phyloP scores from a whole-genome alignment of 2,797 vertebrate genomes.

The Gorsachius magnificus region DNA sequence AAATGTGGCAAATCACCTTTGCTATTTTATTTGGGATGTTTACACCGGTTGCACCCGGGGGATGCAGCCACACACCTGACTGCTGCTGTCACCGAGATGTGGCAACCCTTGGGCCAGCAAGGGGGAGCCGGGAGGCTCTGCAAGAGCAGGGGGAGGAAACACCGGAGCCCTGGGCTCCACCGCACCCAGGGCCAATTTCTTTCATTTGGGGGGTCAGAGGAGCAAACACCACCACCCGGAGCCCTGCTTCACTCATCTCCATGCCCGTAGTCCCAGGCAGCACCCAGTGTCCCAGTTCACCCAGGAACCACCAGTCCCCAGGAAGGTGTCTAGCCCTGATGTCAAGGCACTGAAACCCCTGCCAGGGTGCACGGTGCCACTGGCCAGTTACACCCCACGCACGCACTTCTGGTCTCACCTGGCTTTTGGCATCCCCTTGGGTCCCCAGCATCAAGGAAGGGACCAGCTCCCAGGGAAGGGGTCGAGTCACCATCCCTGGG shows the following conservation, averaged over 20 bases:
- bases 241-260: neutral
- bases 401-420: neutral
- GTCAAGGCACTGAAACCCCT: neutral
- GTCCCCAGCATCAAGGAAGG: too few species aligned
- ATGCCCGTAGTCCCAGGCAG: neutral
- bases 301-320: neutral
- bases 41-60: rapidly evolving
- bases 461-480: too few species aligned
- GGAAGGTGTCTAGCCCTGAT: neutral
- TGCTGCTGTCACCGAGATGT: neutral
- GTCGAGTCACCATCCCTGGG: too few species aligned
- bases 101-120: neutral
- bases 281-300: neutral
- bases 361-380: rapidly evolving
- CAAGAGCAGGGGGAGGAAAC: neutral
- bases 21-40: neutral
- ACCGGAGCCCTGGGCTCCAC: neutral
- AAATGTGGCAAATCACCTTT: neutral
- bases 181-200: rapidly evolving
- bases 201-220: too few species aligned
- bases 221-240: neutral
- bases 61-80: neutral
- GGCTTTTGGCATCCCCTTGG: neutral
- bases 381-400: neutral
- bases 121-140: neutral